phyloP scores from a whole-genome alignment of 2,888 invertebrate genomes.

The Heliconius aoede region DNA sequence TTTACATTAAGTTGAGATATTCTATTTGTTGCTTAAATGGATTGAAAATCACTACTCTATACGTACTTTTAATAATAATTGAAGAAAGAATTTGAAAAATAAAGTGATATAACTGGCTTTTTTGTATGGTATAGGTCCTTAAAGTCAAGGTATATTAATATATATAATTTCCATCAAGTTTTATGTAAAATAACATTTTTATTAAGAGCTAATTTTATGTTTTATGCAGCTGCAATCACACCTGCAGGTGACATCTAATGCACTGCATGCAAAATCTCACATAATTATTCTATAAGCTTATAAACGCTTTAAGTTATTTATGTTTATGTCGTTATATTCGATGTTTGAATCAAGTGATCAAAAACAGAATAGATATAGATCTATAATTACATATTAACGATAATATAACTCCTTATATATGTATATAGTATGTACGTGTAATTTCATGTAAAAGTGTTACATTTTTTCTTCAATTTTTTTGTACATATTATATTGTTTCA shows the following conservation, averaged over 20 bases:
- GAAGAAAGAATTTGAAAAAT: neutral
- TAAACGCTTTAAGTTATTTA: conserved; percentile 14
- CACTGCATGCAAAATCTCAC: conserved; percentile 54
- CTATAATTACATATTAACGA: neutral
- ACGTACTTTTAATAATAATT: neutral
- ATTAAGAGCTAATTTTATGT: conserved; percentile 68
- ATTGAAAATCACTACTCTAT: neutral
- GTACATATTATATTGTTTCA: too few species aligned
- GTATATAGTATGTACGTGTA: neutral
- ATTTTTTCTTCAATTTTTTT: too few species aligned
- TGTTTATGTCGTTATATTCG: neutral
- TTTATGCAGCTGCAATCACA: conserved; percentile 66
- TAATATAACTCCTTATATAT: neutral
- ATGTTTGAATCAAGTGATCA: neutral
- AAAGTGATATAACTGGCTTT: neutral
- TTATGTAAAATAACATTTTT: conserved; percentile 23
- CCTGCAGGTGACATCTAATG: conserved; percentile 67
- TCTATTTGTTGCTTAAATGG: neutral
- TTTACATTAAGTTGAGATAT: neutral
- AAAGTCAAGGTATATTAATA: neutral
- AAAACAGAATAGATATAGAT: neutral
- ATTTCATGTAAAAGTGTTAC: too few species aligned
- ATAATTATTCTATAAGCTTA: conserved; percentile 46
- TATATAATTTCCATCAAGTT: neutral
- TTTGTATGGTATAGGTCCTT: neutral